phyloP scores from a whole-genome alignment of 2,797 vertebrate species.

The Pangasius djambal region DNA sequence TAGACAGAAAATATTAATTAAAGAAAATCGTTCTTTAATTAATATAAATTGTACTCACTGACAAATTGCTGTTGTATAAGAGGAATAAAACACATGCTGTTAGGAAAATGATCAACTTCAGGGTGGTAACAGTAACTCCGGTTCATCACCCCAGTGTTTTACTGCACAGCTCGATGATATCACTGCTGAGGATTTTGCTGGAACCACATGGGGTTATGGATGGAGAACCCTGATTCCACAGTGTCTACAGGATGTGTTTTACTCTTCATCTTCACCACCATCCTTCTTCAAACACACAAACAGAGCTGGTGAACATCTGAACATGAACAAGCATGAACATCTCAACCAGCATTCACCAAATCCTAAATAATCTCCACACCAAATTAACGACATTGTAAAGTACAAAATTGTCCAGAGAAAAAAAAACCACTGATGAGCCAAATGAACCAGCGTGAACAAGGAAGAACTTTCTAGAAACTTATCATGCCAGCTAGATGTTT shows the following conservation, averaged over 20 bases:
- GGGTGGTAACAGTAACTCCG: background rate
- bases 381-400: background rate
- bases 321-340: background rate
- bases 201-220: background rate
- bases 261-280: too few species aligned
- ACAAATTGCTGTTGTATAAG: background rate
- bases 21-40: background rate
- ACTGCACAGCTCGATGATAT: background rate
- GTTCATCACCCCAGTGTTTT: too few species aligned
- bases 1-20: too few species aligned
- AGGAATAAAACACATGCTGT: too few species aligned
- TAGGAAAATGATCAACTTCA: background rate
- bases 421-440: background rate
- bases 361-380: background rate
- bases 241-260: too few species aligned
- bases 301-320: background rate
- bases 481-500: background rate
- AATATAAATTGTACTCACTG: background rate
- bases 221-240: background rate
- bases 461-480: background rate
- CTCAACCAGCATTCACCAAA: background rate
- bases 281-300: background rate
- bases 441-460: background rate
- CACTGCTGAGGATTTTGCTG: background rate
- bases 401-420: background rate